Evolutionary conservation across 2,888 invertebrate species (phyloP).

Genomic region (Dusona sp.): DNA sequence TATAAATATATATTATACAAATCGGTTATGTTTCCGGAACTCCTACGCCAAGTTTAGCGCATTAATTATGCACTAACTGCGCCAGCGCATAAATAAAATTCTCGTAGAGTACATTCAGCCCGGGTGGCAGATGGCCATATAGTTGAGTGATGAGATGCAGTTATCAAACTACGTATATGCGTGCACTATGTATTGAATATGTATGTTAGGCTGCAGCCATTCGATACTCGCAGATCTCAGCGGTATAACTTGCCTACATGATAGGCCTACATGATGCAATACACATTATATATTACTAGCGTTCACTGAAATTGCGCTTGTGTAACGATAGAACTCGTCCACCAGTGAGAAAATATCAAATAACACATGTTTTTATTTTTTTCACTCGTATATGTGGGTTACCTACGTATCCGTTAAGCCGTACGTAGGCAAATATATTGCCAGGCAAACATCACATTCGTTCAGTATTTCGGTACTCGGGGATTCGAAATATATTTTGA

Average conservation of each 20-base stretch:
- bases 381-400: background rate
- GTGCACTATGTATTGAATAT: background rate
- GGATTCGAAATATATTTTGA: no score
- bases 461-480: no score
- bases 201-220: background rate
- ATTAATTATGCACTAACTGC: slow-evolving; percentile 44
- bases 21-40: background rate
- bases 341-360: background rate
- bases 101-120: slow-evolving; percentile 33
- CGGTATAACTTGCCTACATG: background rate
- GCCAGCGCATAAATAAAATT: slow-evolving; percentile 34
- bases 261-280: background rate
- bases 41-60: slow-evolving; percentile 7
- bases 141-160: background rate
- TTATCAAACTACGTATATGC: background rate
- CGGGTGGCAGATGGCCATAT: slow-evolving; percentile 1
- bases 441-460: no score
- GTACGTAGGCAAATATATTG: no score
- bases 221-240: background rate
- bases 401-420: background rate
- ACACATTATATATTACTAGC: background rate
- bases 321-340: background rate
- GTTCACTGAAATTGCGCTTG: background rate
- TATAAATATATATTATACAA: background rate
- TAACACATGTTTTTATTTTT: background rate